Conservation (phyloP, 2,113 vertebrate species). For the Burhinus oedicnemus region DNA sequence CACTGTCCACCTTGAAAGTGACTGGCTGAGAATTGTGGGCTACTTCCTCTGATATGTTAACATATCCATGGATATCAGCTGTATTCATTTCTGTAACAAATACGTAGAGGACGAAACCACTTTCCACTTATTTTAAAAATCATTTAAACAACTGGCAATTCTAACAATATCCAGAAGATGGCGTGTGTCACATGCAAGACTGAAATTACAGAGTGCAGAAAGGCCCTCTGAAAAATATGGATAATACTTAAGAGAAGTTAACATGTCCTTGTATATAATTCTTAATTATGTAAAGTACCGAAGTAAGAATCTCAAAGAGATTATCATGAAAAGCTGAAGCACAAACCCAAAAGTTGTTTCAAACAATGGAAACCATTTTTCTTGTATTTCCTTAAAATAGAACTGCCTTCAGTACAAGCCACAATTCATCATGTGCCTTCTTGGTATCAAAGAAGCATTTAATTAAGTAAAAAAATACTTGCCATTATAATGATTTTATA, state of each 20-base stretch:
- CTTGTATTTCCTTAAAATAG: background rate
- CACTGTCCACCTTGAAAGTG: rapidly evolving
- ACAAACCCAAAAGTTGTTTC: background rate
- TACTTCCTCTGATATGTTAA: background rate
- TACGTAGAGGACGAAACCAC: background rate
- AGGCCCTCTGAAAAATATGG: background rate
- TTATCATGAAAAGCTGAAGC: background rate
- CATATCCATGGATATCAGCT: background rate
- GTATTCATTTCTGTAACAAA: background rate
- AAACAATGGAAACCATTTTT: background rate
- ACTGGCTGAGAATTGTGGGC: background rate
- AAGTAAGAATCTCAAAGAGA: background rate
- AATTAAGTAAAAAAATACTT: background rate
- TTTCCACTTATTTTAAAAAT: background rate
- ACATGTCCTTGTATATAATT: background rate
- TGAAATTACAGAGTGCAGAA: background rate
- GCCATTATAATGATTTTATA: background rate
- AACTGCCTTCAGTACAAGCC: background rate
- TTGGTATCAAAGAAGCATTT: background rate
- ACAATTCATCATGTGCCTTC: background rate
- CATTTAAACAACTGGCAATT: background rate
- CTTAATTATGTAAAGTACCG: background rate
- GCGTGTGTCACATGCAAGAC: slow-evolving; percentile 33
- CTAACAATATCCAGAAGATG: slow-evolving; percentile 64
- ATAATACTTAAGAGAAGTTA: background rate